Conservation (phyloP, 1,140 invertebrate species). For the Cyphomyrmex costatus region DNA sequence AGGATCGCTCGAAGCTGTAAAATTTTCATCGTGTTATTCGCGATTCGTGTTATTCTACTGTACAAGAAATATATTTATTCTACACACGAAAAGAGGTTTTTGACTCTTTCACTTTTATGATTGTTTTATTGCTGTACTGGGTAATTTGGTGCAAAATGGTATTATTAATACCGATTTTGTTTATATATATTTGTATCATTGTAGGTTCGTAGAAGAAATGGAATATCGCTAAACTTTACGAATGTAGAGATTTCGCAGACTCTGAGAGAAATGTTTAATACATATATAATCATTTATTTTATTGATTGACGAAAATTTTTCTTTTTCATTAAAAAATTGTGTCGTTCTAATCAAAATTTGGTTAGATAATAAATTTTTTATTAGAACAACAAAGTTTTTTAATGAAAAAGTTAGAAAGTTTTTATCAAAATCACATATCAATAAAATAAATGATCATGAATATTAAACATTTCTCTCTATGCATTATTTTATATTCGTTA, state of each 20-base stretch:
- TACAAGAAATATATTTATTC: background rate
- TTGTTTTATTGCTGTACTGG: background rate
- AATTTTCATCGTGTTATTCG: constrained; percentile 47
- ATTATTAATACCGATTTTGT: constrained; percentile 3
- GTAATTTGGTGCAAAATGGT: background rate
- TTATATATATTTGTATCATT: background rate
- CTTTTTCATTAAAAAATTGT: no score
- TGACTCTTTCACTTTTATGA: background rate
- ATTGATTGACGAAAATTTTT: no score
- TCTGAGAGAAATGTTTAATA: no score
- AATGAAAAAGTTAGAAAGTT: no score
- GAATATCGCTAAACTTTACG: background rate
- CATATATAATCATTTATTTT: no score
- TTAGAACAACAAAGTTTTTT: no score
- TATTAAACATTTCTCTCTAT: background rate
- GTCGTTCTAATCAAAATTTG: no score
- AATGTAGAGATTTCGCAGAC: background rate
- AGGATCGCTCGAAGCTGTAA: constrained; percentile 35
- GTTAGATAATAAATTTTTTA: no score
- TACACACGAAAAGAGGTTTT: background rate
- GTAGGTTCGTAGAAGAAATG: background rate
- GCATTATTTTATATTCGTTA: background rate
- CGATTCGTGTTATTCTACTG: no score
- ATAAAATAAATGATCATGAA: no score
- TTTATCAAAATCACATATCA: no score